Conservation (phyloP, 2,888 invertebrate species). For the Pollenia griseotomentosa region DNA sequence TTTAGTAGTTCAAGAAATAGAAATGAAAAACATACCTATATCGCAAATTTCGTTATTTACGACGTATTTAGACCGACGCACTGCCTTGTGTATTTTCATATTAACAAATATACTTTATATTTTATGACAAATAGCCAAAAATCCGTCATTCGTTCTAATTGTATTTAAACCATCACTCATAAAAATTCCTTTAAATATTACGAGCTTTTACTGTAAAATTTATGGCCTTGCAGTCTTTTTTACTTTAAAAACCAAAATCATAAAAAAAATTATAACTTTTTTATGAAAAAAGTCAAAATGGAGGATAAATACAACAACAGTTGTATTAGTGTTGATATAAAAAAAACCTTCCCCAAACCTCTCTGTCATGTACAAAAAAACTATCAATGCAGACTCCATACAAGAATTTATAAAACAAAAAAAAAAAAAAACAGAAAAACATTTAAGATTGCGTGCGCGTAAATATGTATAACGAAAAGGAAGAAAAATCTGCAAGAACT, state of each 20-base stretch:
- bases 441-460: conserved; percentile 72
- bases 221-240: not conserved
- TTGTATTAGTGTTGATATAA: conserved; percentile 60
- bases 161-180: not conserved
- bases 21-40: too few relatives aligned
- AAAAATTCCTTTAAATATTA: not conserved
- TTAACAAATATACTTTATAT: too few relatives aligned
- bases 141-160: not conserved
- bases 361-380: not conserved
- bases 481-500: conserved; percentile 60
- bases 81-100: too few relatives aligned
- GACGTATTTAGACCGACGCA: too few relatives aligned
- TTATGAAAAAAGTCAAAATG: conserved; percentile 62
- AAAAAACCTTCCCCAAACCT: conserved; percentile 28
- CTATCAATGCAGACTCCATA: conserved; percentile 40
- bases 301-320: conserved; percentile 55
- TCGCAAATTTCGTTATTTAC: too few relatives aligned
- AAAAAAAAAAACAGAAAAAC: conserved; percentile 23
- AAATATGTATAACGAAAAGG: conserved; percentile 58
- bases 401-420: not conserved
- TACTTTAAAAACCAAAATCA: not conserved
- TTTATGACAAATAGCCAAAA: too few relatives aligned
- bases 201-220: not conserved
- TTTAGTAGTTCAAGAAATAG: too few relatives aligned
- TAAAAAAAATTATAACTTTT: conserved; percentile 2